Conservation (phyloP, 1,140 invertebrate genomes). For the Delia radicum region DNA sequence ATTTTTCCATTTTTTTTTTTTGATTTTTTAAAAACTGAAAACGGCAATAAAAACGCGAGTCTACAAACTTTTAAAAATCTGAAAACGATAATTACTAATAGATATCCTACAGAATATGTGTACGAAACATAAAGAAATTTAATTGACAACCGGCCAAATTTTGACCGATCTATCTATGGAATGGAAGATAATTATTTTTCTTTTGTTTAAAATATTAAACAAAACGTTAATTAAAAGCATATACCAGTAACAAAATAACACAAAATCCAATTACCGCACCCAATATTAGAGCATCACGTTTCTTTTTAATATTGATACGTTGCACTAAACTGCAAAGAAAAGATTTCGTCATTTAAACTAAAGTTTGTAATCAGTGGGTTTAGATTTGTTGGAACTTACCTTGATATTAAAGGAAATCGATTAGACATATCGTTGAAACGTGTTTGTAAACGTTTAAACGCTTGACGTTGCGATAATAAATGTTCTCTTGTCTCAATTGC, state of each 20-base stretch:
- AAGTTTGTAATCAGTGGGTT: background rate
- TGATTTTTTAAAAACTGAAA: too few relatives aligned
- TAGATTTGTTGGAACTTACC: conserved; percentile 33
- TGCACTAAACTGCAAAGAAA: conserved; percentile 87
- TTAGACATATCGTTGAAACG: conserved; percentile 91
- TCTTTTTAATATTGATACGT: conserved; percentile 88
- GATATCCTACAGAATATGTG: too few relatives aligned
- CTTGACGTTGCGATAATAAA: conserved; percentile 80
- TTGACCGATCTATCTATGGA: too few relatives aligned
- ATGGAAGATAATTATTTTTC: background rate
- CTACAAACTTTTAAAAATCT: too few relatives aligned
- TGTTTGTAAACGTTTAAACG: conserved; percentile 87
- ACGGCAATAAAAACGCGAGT: too few relatives aligned
- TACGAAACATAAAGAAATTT: too few relatives aligned
- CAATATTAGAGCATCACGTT: conserved; percentile 88
- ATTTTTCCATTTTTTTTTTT: too few relatives aligned
- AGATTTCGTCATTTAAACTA: conserved; percentile 62
- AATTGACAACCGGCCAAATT: too few relatives aligned
- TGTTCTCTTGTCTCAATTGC: conserved; percentile 94
- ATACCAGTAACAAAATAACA: conserved; percentile 83
- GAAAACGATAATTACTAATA: too few relatives aligned
- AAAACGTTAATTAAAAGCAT: conserved; percentile 64
- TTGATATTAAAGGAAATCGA: conserved; percentile 60
- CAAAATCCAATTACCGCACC: conserved; percentile 81
- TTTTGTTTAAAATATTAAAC: background rate